Evolutionary conservation across 2,797 vertebrate species (phyloP).

Genomic region (Cirrhinus molitorella): DNA sequence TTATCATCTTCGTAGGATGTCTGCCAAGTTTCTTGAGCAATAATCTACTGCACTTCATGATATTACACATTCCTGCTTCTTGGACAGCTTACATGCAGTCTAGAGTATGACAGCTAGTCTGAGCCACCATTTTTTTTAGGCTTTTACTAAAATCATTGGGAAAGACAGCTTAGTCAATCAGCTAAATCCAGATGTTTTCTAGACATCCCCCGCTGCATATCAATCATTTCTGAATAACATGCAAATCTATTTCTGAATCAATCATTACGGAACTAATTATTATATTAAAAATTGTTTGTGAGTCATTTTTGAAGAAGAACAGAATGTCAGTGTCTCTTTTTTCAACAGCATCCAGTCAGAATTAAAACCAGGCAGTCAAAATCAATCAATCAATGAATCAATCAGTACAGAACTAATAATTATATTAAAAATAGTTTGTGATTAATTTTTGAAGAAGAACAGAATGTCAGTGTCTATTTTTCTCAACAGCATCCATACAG

Average conservation of each 20-base stretch:
- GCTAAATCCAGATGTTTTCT: slow-evolving; percentile 43
- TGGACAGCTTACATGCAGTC: slow-evolving; percentile 6
- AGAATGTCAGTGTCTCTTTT: neutral
- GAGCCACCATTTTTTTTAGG: slow-evolving; percentile 5
- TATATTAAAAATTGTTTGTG: neutral
- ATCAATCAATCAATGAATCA: too few species aligned
- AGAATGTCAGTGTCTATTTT: neutral
- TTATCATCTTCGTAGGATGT: neutral
- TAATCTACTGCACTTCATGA: neutral
- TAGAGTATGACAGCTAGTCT: slow-evolving; percentile 7
- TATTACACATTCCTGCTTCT: slow-evolving; percentile 34
- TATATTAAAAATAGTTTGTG: neutral
- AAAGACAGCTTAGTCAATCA: slow-evolving; percentile 29
- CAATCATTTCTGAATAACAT: slow-evolving; percentile 3
- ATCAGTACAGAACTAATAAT: neutral
- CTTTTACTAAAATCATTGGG: slow-evolving; percentile 28
- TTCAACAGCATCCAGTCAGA: neutral
- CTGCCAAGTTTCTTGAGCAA: slow-evolving; percentile 19
- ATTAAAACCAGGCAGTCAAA: too few species aligned
- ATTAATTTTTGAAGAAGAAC: neutral
- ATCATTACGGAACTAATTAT: neutral
- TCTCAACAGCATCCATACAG: neutral
- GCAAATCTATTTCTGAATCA: slow-evolving; percentile 3
- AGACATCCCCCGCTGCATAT: neutral
- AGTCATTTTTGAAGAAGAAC: neutral